A percentile compares a stretch with the other conserved stretches of the same genome.
Evolutionary conservation across 2,888 invertebrate genomes (phyloP).

Genomic region (Sturmia bella): DNA sequence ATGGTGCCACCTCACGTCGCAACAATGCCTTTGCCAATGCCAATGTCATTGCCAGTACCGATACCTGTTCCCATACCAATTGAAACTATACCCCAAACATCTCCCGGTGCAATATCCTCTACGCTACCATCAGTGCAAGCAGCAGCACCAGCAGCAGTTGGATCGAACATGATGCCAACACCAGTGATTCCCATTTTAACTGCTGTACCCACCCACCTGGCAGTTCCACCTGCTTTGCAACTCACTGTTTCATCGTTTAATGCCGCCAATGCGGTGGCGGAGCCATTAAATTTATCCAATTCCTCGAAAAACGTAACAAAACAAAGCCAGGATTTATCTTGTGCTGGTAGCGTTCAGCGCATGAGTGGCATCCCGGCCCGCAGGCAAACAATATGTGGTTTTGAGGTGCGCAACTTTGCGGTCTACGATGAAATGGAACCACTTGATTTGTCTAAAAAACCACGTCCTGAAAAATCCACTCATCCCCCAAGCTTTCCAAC

Average conservation of each 20-base stretch:
- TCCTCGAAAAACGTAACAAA: slow-evolving; percentile 58
- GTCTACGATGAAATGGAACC: slow-evolving; percentile 78
- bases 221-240: slow-evolving; percentile 38
- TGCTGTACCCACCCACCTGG: slow-evolving; percentile 52
- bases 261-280: slow-evolving; percentile 44
- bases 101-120: slow-evolving; percentile 65
- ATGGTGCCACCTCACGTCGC: slow-evolving; percentile 21
- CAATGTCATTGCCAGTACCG: slow-evolving; percentile 64
- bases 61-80: slow-evolving; percentile 58
- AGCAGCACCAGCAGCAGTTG: slow-evolving; percentile 28
- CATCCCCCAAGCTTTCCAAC: slow-evolving; percentile 32
- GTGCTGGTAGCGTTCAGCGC: slow-evolving; percentile 63
- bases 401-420: slow-evolving; percentile 75
- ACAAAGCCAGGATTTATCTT: slow-evolving; percentile 64
- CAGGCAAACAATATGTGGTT: slow-evolving; percentile 79
- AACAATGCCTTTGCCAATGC: slow-evolving; percentile 60
- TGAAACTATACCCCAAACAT: slow-evolving; percentile 66
- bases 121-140: slow-evolving; percentile 25
- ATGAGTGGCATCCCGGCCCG: slow-evolving; percentile 73
- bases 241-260: slow-evolving; percentile 45
- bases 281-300: slow-evolving; percentile 76
- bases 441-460: slow-evolving; percentile 79
- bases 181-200: slow-evolving; percentile 59
- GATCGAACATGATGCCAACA: slow-evolving; percentile 60
- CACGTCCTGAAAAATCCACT: slow-evolving; percentile 71